A percentile compares a stretch with the other conserved stretches of the same genome.
Evolutionary conservation across 2,797 vertebrate genomes (phyloP).

Genomic region (Gastrophryne carolinensis): DNA sequence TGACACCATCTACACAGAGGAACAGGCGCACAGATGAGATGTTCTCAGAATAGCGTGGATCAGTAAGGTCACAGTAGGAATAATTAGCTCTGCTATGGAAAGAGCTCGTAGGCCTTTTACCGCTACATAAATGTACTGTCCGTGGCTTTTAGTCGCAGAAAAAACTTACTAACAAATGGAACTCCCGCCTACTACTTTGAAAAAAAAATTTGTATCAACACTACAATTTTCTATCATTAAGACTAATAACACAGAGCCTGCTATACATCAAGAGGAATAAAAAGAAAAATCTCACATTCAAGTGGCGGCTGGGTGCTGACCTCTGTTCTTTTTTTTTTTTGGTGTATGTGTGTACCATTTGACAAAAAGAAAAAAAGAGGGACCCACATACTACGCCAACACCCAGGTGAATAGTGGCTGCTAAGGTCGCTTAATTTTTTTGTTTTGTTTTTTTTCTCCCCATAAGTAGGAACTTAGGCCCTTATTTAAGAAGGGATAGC

Average conservation of each 20-base stretch:
- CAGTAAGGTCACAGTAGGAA: conserved; percentile 99
- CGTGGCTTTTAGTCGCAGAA: conserved; percentile 99
- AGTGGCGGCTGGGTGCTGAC: conserved; percentile 99
- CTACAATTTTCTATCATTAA: conserved; percentile 99
- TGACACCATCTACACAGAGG: conserved; percentile 97
- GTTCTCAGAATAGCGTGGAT: conserved; percentile 97
- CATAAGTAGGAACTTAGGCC: conserved; percentile 88
- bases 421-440: conserved; percentile 63
- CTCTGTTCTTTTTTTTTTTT: conserved; percentile 94
- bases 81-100: conserved; percentile 99
- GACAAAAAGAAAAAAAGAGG: conserved; percentile 82
- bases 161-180: conserved; percentile 99
- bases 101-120: conserved; percentile 99
- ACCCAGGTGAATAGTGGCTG: conserved; percentile 91
- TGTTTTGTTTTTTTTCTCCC: conserved; percentile 90
- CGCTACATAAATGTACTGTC: conserved; percentile 98
- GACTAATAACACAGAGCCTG: conserved; percentile 99
- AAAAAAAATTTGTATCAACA: conserved; percentile 99
- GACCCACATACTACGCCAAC: conserved; percentile 81
- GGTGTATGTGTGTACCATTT: conserved; percentile 85
- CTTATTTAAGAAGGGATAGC: too few species aligned
- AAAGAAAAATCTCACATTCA: conserved; percentile 98
- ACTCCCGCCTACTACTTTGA: conserved; percentile 99
- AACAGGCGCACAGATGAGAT: conserved; percentile 98
- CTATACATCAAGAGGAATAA: conserved; percentile 97